These are phyloP conservation scores for Penaeus indicus DNA, from an alignment of 1,140 invertebrate species.

Conservation along the genomic window DNA sequence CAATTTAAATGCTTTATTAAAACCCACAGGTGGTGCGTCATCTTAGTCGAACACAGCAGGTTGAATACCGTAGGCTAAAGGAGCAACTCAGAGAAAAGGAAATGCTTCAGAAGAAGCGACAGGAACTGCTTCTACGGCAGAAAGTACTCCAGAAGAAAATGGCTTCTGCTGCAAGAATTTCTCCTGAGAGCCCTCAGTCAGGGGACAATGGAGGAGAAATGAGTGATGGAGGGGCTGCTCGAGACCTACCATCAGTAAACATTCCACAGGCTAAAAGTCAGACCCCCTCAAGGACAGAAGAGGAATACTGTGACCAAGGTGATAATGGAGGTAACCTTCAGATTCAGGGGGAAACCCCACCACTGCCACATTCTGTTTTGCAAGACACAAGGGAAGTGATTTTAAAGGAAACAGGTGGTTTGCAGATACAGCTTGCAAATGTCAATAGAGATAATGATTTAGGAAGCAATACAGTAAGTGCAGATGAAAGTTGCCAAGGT, in stretches of 20 bases:
- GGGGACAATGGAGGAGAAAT: no score
- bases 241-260: no score
- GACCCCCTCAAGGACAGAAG: no score
- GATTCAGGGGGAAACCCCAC: background rate
- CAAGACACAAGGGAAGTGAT: constrained; percentile 24
- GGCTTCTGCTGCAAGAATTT: background rate
- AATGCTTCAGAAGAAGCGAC: constrained; percentile 11
- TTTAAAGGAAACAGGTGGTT: constrained; percentile 18
- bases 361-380: no score
- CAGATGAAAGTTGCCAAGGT: background rate
- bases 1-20: background rate
- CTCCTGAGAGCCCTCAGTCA: background rate
- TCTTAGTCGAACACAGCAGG: constrained; percentile 44
- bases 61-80: constrained; percentile 47
- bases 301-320: no score
- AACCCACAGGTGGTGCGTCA: constrained; percentile 47
- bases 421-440: constrained; percentile 55
- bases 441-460: background rate
- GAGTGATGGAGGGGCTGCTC: no score
- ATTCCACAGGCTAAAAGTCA: no score
- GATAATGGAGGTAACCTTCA: background rate
- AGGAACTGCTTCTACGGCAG: constrained; percentile 7
- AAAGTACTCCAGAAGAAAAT: background rate
- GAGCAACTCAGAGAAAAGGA: constrained; percentile 49
- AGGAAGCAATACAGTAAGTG: background rate